phyloP scores from a whole-genome alignment of 1,140 invertebrate genomes.

The Planococcus citri region DNA sequence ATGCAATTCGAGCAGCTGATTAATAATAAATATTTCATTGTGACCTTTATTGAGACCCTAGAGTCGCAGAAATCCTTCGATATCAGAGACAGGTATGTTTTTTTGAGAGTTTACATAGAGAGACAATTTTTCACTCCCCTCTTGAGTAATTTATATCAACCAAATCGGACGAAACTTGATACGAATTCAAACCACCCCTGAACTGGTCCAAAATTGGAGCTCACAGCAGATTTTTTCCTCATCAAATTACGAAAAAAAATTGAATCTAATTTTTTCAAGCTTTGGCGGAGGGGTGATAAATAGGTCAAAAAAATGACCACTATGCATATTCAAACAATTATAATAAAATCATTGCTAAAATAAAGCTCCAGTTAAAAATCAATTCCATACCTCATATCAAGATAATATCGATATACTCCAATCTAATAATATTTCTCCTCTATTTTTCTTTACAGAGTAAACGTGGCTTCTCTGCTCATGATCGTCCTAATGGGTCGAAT shows the following conservation, averaged over 20 bases:
- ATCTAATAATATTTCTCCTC: no score
- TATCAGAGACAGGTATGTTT: constrained; percentile 68
- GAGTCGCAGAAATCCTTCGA: constrained; percentile 84
- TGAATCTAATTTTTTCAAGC: neutral
- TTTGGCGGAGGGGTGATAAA: neutral
- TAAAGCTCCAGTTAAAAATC: no score
- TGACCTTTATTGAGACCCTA: constrained; percentile 85
- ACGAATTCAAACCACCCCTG: no score
- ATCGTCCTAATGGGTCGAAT: constrained; percentile 88
- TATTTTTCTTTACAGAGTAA: constrained; percentile 46
- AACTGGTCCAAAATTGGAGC: no score
- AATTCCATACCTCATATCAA: no score
- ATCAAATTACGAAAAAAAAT: no score
- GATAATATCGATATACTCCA: no score
- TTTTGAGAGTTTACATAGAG: neutral
- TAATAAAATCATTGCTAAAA: no score
- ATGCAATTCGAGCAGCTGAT: constrained; percentile 86
- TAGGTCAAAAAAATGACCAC: neutral
- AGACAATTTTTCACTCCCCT: no score
- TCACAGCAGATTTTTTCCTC: no score
- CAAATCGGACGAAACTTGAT: no score
- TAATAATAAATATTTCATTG: constrained; percentile 83
- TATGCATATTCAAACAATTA: neutral
- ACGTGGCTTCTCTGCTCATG: constrained; percentile 85
- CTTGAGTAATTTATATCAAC: no score